Evolutionary conservation across 2,113 vertebrate genomes (phyloP).

Genomic region (Ailuropoda melanoleuca): DNA sequence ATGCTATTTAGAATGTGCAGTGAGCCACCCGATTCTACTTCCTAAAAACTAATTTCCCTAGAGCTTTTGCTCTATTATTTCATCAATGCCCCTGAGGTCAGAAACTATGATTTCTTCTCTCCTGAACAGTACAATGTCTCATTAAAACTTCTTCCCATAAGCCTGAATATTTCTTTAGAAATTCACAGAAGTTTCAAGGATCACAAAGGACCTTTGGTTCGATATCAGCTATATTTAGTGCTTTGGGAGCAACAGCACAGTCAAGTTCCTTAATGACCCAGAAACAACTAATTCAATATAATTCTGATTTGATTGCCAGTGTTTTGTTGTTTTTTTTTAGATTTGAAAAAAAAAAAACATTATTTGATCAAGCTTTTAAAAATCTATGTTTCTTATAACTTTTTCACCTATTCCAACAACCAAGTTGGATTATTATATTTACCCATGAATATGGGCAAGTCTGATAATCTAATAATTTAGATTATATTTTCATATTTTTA

Average conservation of each 20-base stretch:
- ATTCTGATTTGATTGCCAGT: conserved; percentile 24
- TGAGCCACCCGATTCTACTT: conserved; percentile 67
- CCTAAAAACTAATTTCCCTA: conserved; percentile 77
- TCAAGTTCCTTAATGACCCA: conserved; percentile 65
- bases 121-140: conserved; percentile 57
- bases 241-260: conserved; percentile 44
- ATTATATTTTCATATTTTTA: neutral
- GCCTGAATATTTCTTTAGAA: conserved; percentile 60
- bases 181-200: conserved; percentile 68
- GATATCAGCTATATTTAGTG: conserved; percentile 62
- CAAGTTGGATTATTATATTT: neutral
- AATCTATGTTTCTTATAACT: neutral
- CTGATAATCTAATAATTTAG: neutral
- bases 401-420: neutral
- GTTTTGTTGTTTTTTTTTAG: neutral
- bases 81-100: conserved; percentile 70
- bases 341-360: neutral
- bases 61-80: conserved; percentile 75
- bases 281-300: conserved; percentile 64
- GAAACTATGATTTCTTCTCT: conserved; percentile 69
- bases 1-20: conserved; percentile 73
- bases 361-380: neutral
- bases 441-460: neutral
- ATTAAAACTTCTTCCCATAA: conserved; percentile 72
- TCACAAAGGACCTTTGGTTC: conserved; percentile 57